Conservation (phyloP, 2,888 invertebrate species). For the Agrotis exclamationis region DNA sequence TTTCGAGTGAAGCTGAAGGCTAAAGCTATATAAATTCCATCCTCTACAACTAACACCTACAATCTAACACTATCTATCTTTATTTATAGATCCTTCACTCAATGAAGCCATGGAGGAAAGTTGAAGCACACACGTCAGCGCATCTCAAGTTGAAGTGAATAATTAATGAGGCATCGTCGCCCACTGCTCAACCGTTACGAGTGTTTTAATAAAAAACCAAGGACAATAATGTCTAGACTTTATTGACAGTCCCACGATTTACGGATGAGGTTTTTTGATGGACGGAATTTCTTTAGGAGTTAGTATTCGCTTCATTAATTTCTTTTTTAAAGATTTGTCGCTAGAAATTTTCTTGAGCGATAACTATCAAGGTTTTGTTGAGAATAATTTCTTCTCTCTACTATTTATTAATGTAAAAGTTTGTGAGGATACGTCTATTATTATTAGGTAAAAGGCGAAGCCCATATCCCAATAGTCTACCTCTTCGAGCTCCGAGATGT, state of each 20-base stretch:
- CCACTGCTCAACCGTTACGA: conserved; percentile 13
- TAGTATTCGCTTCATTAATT: not conserved
- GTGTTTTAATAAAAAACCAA: conserved; percentile 22
- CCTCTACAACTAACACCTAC: conserved; percentile 5
- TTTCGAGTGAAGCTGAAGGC: not conserved
- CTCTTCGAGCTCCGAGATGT: conserved; percentile 92
- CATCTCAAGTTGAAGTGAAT: conserved; percentile 55
- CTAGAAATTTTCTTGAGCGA: too few relatives aligned
- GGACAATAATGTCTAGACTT: conserved; percentile 43
- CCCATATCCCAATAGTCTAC: conserved; percentile 89
- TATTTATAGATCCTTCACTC: conserved; percentile 29
- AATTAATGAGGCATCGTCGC: conserved; percentile 56
- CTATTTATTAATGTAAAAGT: too few relatives aligned
- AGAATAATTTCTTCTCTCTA: too few relatives aligned
- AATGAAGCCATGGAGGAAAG: conserved; percentile 11
- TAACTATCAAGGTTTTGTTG: too few relatives aligned
- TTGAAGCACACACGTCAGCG: conserved; percentile 52
- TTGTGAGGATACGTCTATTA: too few relatives aligned
- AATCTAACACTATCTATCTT: not conserved
- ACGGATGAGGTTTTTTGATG: not conserved
- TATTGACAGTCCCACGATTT: not conserved
- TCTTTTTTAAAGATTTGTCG: too few relatives aligned
- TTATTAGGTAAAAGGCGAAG: conserved; percentile 90
- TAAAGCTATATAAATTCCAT: not conserved
- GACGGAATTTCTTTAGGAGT: not conserved